Evolutionary conservation across 2,797 vertebrate genomes (phyloP).

Genomic region (Danio albolineatus): DNA sequence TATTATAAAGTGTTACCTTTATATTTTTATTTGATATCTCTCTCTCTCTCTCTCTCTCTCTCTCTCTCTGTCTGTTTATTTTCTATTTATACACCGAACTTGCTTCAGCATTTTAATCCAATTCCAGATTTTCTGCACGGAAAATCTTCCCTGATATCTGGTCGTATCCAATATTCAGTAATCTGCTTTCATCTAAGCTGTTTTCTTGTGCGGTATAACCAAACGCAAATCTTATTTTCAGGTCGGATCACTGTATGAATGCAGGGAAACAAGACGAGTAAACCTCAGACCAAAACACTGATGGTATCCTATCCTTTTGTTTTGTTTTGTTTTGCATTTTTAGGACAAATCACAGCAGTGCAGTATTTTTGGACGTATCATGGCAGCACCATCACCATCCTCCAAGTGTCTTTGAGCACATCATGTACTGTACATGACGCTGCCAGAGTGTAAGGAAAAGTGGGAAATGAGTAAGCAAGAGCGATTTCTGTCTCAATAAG

Average conservation of each 20-base stretch:
- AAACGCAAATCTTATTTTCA: constrained; percentile 26
- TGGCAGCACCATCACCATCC: neutral
- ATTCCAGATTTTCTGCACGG: neutral
- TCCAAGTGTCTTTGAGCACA: neutral
- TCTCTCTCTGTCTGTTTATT: neutral
- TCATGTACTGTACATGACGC: constrained; percentile 3
- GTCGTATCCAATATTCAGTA: constrained; percentile 36
- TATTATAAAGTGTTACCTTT: no score
- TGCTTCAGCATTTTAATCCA: neutral
- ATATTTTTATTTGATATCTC: no score
- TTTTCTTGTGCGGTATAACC: constrained; percentile 21
- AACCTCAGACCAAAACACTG: neutral
- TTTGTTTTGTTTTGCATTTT: neutral
- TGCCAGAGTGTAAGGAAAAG: constrained; percentile 1
- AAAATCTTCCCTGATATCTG: constrained; percentile 7
- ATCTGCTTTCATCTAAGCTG: constrained; percentile 38
- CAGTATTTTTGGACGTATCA: neutral
- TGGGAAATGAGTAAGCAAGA: constrained; percentile 5
- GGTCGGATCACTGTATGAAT: neutral
- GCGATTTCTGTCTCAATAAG: constrained; percentile 49
- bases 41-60: no score
- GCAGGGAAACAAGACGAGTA: constrained; percentile 2
- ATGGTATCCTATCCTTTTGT: neutral
- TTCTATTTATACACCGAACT: neutral
- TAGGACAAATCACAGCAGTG: neutral